Evolutionary conservation across 2,797 vertebrate species (phyloP), one percentile per base, ranked within the genome.

Genomic region (Coracias cyanogaster): DNA sequence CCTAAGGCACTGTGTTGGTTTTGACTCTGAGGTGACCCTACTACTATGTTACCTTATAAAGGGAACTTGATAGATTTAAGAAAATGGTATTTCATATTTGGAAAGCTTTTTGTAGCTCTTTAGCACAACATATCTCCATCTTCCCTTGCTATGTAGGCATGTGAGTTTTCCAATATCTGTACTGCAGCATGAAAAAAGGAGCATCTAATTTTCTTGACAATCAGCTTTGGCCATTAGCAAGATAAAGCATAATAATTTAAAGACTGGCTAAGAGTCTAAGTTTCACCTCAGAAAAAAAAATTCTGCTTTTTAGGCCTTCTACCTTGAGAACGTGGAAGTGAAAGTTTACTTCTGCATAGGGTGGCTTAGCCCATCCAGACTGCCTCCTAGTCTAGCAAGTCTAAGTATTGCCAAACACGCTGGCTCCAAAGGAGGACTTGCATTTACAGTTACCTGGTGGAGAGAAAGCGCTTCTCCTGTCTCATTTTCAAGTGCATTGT

Each of bases 401-500:
- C 41, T 60, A 55, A 62, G 43, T 16, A 26, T 25, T 82, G 64
- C 49, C 41, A 46, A 51, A 62, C 15, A 7, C 31, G 10, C 29
- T 85, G 62, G 6, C 45, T 94, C 25, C 31, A 21, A 62, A 65
- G 62, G 15, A 83, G 15, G 76, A 37, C 29, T 11, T 79, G 33
- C 41, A 26, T 89, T 93, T 96, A 79, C 41, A 69, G 28, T 74
- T 82, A 29, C 7, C 46, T 61, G 28, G 6, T 69, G 46, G 9
- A 54, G 8, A 60, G 55, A 64, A 69, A 24, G 33, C 46, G 35
- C 7, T 51, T 96, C 82, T 71, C 10, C 29, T 76, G 35, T 52
- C 16, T 72, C 0, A 0, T 41, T 54, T 82, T 80, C 21, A 49
- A 55, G 15, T 29, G 25, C 9, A 0, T 65, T 16, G n/a, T 46